Base-by-base conservation (phyloP, 2,113 vertebrate species). In the Halcyon malimbica region DNA sequence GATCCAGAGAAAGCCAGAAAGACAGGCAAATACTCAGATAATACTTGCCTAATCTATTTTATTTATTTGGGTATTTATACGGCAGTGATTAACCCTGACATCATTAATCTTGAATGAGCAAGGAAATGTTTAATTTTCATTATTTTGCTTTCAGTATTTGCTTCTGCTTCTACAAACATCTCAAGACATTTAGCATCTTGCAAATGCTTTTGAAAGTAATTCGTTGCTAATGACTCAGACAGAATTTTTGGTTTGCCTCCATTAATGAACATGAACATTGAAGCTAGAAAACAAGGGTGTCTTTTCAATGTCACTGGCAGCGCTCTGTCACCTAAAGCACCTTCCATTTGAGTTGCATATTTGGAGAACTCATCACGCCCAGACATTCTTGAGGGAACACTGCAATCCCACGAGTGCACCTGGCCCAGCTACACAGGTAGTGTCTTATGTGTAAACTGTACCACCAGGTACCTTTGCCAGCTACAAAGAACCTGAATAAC, bases 71-170 rank as follows among this genome's bases (percentile, higher is more conserved):
- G 9, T 84, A 81, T 92, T 94, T 94, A 56, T 67, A 71, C 48
- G 65, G 51, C 64, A 83, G 68, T 11, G 71, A 96, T 91, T 95
- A 95, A 96, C 85, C 46, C 56, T 33, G 78, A 74, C 68, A 86
- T 89, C 63, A 80, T 90, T 88, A 90, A 94, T 90, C 68, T 74
- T 80, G 78, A 96, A 83, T 59, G 75, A 90, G 68, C 54, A 77
- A 51, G 19, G 26, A 87, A 91, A 87, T 67, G 29, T 93, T 95
- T 95, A 59, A 90, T 96, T 95, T 90, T 91, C 60, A 73, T 93
- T 93, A 69, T 86, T 92, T 88, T 83, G 64, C 63, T 67, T 90
- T 77, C 85, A 67, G 37, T 70, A 74, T 90, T 96, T 80, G 35
- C n/a, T 93, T 79, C 90, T 83, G 35, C 64, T 94, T 91, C 88